Base-by-base conservation (phyloP, 2,113 vertebrate genomes). In the Sardina pilchardus region DNA sequence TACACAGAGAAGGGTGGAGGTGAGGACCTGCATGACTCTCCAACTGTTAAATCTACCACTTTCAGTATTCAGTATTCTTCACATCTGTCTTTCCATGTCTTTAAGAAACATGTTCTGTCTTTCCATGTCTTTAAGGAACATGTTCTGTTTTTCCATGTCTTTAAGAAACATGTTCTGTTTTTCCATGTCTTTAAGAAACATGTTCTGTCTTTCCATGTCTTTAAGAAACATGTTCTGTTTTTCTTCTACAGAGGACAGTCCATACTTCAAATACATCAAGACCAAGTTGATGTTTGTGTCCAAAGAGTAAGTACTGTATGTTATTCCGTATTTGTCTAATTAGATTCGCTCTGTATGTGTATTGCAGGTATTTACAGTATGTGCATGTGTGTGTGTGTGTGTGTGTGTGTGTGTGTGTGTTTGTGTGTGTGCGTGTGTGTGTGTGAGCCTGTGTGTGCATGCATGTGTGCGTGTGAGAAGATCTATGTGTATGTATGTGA, bases 261-360 rank as follows among this genome's bases (percentile, higher is more conserved):
- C 92, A 44, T 95, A 95, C 88, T 36, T 94, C 24, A 92, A 92
- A 81, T 96, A 96, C 93, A 94, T 96, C 90, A 95, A 90, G 91
- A 95, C 94, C 89, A 95, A 94, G 87, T 90, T 96, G 89, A 84
- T 96, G 81, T 94, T 96, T 84, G 92, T 96, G 43, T 93, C 95
- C 14, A 94, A 93, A 87, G 94, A 94, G 95, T 96, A 91, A 95
- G 95, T 95, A n/a, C n/a, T n/a, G n/a, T n/a, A 83, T 84, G 45
- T 48, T 14, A 21, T 30, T 63, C 82, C 3, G 14, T 34, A 12
- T 50, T 81, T 82, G 4, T 19, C 34, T 7, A 21, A 56, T 0
- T 0, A 71, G 45, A 26, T 86, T 24, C 85, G 78, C 82, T 78
- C 1, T 21, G 26, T 48, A 56, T 88, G 21, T 12, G 34, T 87